Evolutionary conservation across 2,797 vertebrate genomes (phyloP), one percentile per base, ranked within the genome.

Genomic region (Notamacropus eugenii): DNA sequence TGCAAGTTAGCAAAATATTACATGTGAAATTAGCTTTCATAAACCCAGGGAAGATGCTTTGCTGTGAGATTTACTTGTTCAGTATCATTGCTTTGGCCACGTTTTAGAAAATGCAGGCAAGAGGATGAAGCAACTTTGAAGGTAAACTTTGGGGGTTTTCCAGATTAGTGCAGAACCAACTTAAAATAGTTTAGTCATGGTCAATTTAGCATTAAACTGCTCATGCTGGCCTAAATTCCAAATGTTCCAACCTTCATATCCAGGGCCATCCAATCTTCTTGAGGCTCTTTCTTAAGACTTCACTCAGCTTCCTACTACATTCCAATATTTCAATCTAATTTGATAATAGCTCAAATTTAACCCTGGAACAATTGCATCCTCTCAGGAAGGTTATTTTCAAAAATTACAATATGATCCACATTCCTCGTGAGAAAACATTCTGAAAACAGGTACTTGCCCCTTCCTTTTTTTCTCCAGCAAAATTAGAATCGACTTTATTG

Each of bases 291-390:
- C 62, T 95, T 55, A 67, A 58, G n/a, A 24, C 2, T 55, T 92
- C 27, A 0, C 55, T 52, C 29, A 82, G 54, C 16, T 1, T 91
- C 34, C 40, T 16, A 55, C 22, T 40, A 46, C 4, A 5, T 90
- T 57, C 54, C 55, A 91, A 19, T 2, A 90, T 16, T 8, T 55
- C 19, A 10, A 5, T 59, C 34, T 93, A 91, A 82, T 57, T 55
- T 90, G 74, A 59, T 55, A 27, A 57, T 54, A 50, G 74, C 40
- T 29, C 54, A 92, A n/a, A 58, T 91, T 95, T 92, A 74, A 93
- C n/a, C 10, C 52, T 93, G 90, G 94, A 55, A 52, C 31, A 2
- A 34, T 0, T 8, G 54, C 28, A 22, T 24, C 87, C 31, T 56
- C 57, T 56, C 4, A 11, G 58, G 55, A 59, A 50, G 10, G 16